phyloP scores from a whole-genome alignment of 2,113 vertebrate species.

The Talpa occidentalis region DNA sequence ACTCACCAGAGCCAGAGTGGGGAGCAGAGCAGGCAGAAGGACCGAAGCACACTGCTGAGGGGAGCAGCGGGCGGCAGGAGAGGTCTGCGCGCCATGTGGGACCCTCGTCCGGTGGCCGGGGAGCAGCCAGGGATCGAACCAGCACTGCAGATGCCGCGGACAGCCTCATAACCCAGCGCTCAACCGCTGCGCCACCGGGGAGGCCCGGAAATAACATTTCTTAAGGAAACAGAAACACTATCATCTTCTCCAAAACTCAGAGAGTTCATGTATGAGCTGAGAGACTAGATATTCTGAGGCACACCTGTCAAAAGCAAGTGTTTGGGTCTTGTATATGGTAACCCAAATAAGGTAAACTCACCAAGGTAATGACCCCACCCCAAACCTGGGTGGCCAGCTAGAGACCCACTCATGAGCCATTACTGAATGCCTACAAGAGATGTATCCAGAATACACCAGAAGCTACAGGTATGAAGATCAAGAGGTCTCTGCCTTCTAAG shows the following conservation, averaged over 20 bases:
- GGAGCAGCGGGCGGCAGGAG: too few relatives aligned
- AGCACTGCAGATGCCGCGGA: too few relatives aligned
- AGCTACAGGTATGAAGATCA: neutral
- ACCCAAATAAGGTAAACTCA: neutral
- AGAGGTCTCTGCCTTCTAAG: neutral
- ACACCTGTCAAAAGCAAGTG: neutral
- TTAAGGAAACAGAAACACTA: neutral
- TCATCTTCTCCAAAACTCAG: neutral
- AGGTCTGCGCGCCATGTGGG: too few relatives aligned
- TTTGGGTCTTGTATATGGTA: neutral
- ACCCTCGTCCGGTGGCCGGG: too few relatives aligned
- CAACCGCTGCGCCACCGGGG: too few relatives aligned
- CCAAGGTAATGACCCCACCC: neutral
- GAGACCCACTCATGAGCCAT: neutral
- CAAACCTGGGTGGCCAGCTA: neutral
- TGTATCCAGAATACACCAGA: neutral
- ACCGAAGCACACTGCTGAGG: too few relatives aligned
- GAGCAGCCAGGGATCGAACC: too few relatives aligned
- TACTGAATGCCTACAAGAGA: neutral
- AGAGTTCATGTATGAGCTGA: constrained; percentile 11
- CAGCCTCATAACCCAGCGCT: too few relatives aligned
- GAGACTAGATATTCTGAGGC: neutral
- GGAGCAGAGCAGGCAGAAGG: too few relatives aligned
- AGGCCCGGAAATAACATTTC: neutral
- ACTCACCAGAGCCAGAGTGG: too few relatives aligned